Evolutionary conservation across 1,140 invertebrate genomes (phyloP), one percentile per base, ranked within the genome.

Genomic region (Laupala kohalensis): DNA sequence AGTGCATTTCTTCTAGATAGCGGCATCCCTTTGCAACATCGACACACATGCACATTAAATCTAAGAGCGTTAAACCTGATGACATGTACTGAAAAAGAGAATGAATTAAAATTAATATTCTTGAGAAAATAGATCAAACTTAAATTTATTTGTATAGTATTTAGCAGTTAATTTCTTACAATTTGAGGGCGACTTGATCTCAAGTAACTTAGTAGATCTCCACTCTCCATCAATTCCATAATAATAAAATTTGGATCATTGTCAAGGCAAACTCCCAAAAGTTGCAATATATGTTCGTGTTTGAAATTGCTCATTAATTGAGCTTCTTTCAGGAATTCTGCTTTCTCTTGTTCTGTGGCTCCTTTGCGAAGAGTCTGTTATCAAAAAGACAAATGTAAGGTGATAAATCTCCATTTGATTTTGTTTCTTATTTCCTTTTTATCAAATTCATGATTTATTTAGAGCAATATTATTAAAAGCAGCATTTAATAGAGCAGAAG

Each of bases 281-380:
- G 83, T 76, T 92, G 86, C 6, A 99, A 81, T 37, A 99, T 98
- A 78, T 99, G 94, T 62, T 96, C 91, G 79, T 99, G 96, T 76
- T 95, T 92, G 78, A 99, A 99, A 76, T 96, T 94, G 72, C 93
- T 95, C 97, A 99, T 98, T 37, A 98, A 78, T 76, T 95, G 89
- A 0, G 97, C 97, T 82, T 99, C 97, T 83, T 98, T 96, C 9
- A 99, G 80, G 78, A 99, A 98, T 80, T 98, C 95, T 1, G 87
- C 87, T 77, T 97, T 97, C 78, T 98, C 94, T 75, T 90, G 87
- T 28, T 90, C 87, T 4, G 89, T 90, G n/a, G 94, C 94, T n/a
- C 93, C 93, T 82, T 97, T 96, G 25, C 92, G 85, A 37, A 98
- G 82, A 0, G 94, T 97, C 89, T 97, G 78, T n/a, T n/a, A n/a